phyloP scores from a whole-genome alignment of 2,888 invertebrate genomes.

The Coenonympha glycerion region DNA sequence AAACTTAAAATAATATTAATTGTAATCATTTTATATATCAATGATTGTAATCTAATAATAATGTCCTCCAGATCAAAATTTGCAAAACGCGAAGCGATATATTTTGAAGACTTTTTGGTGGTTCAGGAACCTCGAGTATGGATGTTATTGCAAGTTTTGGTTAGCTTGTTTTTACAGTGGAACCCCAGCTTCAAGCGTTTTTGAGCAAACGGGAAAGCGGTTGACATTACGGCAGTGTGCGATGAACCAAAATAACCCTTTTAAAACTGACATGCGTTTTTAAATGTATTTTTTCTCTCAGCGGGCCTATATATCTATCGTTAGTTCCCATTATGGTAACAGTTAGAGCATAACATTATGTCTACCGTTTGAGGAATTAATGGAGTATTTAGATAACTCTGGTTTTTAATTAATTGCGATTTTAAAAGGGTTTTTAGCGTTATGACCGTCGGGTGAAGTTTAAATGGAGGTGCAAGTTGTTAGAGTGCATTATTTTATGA shows the following conservation, averaged over 20 bases:
- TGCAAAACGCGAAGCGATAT: too few species aligned
- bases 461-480: slow-evolving; percentile 7
- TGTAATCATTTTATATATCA: too few species aligned
- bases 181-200: too few species aligned
- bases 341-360: slow-evolving; percentile 7
- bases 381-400: slow-evolving; percentile 13
- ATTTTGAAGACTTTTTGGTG: too few species aligned
- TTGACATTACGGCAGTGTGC: too few species aligned
- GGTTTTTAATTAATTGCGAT: slow-evolving; percentile 10
- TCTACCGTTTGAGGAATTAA: slow-evolving; percentile 12
- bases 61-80: too few species aligned
- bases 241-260: slow-evolving; percentile 13
- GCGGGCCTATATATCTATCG: slow-evolving; percentile 11
- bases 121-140: too few species aligned
- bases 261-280: slow-evolving; percentile 3
- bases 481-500: neutral
- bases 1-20: too few species aligned
- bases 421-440: slow-evolving; percentile 5
- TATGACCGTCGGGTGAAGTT: neutral
- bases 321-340: slow-evolving; percentile 9
- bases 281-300: slow-evolving; percentile 6
- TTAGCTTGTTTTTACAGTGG: too few species aligned
- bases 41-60: too few species aligned
- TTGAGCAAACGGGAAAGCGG: too few species aligned
- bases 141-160: too few species aligned